Evolutionary conservation across 2,113 vertebrate species (phyloP), one percentile per base, ranked within the genome.

Genomic region (Sigmodon hispidus): DNA sequence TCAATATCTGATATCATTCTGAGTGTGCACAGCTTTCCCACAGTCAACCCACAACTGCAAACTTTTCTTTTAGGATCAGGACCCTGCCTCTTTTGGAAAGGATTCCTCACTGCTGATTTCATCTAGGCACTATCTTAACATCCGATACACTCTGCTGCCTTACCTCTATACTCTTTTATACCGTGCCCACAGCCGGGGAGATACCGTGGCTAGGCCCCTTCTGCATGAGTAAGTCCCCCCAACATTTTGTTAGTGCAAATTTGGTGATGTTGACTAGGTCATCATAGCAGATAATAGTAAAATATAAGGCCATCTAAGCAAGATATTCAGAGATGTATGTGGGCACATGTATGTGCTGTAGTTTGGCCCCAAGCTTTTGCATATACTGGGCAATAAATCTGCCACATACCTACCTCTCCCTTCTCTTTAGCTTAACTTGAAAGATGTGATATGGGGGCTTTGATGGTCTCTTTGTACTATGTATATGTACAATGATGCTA

Each of bases 101-200:
- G 7, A 98, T 85, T 99, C 99, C 0, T 1, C 67, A 13, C 96
- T 99, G 97, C 95, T 99, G 97, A 97, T 96, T 3, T 98, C 98
- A 94, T 99, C 99, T 88, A 99, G 97, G 95, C 97, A 99, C 45
- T 99, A 99, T 98, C 98, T 99, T 94, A 99, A n/a, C 84, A 99
- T 99, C 81, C 99, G 99, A n/a, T 99, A 99, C 92, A 99, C 99
- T 1, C 97, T 99, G 43, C 97, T 99, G 97, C 99, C 99, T 8
- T 99, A 99, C 97, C 99, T 99, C 79, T 99, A 99, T 87, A 99
- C 99, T 0, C 99, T 99, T 48, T 99, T 99, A 97, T 99, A 99
- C 97, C 99, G 95, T 40, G 99, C 99, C 70, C 99, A 99, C 96
- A 98, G 98, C 61, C 96, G 22, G 0, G 99, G 99, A 19, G 97